Base-by-base conservation (phyloP, 2,888 invertebrate genomes). In the Chaetogeoica ovagalla region DNA sequence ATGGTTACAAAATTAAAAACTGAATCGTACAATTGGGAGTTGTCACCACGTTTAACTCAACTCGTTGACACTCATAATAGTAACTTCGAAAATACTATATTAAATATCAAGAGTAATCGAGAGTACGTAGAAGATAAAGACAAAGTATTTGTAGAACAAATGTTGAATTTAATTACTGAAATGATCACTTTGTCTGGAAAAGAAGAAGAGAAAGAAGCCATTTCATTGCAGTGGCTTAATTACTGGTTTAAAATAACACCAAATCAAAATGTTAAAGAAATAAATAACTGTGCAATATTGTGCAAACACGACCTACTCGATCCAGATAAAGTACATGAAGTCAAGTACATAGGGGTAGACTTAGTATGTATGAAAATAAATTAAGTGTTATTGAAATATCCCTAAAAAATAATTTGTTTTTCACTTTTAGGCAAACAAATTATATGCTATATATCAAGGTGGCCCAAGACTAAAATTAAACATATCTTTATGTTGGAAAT, bases 181-280 rank as follows among this genome's bases (percentile, higher is more conserved):
- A 76, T 83, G 70, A 82, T 82, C 15, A 65, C 69, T 8, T 52
- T 83, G 43, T 69, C 83, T 19, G 83, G 82, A 57, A 73, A 82
- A 17, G 82, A 77, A 15, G 77, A 81, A 5, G 84, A 86, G 48
- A 87, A 85, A 83, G 88, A 89, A 83, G 89, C 89, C 86, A 85
- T 90, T 43, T 86, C 88, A 13, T 86, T 86, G 5, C 87, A 87
- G 37, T 90, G 90, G 90, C 83, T 90, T 15, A 85, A 85, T 1
- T 87, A 88, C 77, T 90, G 89, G 89, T 83, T 90, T 4, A 86
- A 85, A 63, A 77, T 82, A 2, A 83, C 82, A 39, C 83, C 83
- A 23, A 81, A 83, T 59, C 84, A 85, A 11, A 85, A 84, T 57
- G 85, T 88, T 8, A 84, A 86, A 21, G 85, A 87, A 13, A 87